A percentile compares a stretch with the other conserved stretches of the same genome.
phyloP scores from a whole-genome alignment of 2,797 vertebrate genomes.

The Xenops minutus region DNA sequence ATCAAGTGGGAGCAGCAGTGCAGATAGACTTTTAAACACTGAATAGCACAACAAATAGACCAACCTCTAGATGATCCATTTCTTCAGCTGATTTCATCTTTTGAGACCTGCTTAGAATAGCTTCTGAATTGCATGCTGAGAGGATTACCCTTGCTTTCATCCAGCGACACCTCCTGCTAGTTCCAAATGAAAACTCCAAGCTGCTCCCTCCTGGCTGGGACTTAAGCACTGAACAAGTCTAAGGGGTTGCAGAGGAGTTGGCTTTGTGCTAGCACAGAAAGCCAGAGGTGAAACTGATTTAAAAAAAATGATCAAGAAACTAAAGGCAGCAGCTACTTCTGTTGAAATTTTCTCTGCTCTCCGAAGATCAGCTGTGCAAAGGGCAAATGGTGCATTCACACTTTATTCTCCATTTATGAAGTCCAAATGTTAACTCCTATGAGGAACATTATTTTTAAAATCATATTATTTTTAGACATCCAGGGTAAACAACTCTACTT shows the following conservation, averaged over 20 bases:
- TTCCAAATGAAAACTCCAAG: background rate
- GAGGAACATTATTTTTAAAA: background rate
- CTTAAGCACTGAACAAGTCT: background rate
- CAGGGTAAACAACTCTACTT: background rate
- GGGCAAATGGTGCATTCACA: background rate
- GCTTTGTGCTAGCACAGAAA: background rate
- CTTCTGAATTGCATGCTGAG: background rate
- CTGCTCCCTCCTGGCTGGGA: background rate
- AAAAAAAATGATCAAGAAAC: background rate
- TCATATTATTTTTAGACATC: background rate
- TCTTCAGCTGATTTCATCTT: slow-evolving; percentile 3
- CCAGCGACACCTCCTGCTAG: background rate
- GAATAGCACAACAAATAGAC: background rate
- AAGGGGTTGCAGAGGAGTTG: background rate
- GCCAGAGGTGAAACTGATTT: background rate
- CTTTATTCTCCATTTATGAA: background rate
- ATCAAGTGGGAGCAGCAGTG: background rate
- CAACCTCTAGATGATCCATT: background rate
- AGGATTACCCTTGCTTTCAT: slow-evolving; percentile 30
- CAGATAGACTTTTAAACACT: background rate
- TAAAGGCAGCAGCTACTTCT: background rate
- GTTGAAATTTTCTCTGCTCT: background rate
- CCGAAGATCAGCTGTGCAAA: background rate
- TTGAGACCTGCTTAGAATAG: background rate
- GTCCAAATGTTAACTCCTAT: background rate